These are phyloP conservation scores for Chironomus riparius DNA, from an alignment of 2,888 invertebrate species.

Conservation along the genomic window DNA sequence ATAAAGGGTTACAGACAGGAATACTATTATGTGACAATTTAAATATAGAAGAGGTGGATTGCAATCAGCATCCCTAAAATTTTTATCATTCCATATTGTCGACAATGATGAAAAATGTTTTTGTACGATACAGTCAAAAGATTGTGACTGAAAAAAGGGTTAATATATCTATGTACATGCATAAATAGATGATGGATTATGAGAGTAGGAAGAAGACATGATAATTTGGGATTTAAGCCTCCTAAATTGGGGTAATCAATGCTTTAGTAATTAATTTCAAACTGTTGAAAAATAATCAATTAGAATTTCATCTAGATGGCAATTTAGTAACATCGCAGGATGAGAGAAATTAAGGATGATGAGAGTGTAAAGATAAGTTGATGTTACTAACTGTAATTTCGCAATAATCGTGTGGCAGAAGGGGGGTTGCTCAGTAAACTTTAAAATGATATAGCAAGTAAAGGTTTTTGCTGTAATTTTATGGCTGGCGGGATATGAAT, in stretches of 20 bases:
- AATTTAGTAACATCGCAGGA: not conserved
- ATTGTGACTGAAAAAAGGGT: not conserved
- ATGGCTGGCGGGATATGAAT: slow-evolving; percentile 18
- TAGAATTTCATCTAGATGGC: not conserved
- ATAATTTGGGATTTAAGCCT: not conserved
- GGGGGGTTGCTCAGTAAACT: not conserved
- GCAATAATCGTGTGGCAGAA: not conserved
- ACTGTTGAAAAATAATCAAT: slow-evolving; percentile 25
- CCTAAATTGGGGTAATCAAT: slow-evolving; percentile 1
- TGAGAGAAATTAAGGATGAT: not conserved
- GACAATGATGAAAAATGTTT: not conserved
- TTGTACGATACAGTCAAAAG: not conserved
- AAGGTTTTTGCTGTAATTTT: slow-evolving; percentile 6
- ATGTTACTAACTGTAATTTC: not conserved
- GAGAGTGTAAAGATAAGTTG: not conserved
- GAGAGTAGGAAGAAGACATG: not conserved
- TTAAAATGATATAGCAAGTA: not conserved
- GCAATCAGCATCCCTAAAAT: not conserved
- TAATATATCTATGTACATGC: not conserved
- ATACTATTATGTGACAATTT: too few relatives aligned
- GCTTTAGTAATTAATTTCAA: slow-evolving; percentile 26
- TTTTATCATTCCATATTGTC: not conserved
- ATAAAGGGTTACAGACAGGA: too few relatives aligned
- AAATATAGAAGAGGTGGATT: too few relatives aligned
- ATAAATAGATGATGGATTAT: not conserved